phyloP scores from a whole-genome alignment of 2,888 invertebrate genomes.

The Drosophila buzzatii region DNA sequence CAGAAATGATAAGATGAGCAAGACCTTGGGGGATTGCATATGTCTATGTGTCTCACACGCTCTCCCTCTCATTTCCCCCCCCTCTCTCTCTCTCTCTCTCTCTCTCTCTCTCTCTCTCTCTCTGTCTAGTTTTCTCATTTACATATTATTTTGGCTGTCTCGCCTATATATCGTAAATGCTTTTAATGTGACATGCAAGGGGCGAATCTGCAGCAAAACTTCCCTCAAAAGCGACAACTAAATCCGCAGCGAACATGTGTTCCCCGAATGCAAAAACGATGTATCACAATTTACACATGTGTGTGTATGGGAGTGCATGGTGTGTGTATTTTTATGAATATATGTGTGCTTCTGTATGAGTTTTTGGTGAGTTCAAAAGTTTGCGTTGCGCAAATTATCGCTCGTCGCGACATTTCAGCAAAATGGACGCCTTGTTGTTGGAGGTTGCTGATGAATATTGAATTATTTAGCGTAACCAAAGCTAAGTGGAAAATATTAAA shows the following conservation, averaged over 20 bases:
- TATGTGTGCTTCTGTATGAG: slow-evolving; percentile 23
- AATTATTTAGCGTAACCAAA: slow-evolving; percentile 28
- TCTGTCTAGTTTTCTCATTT: slow-evolving; percentile 1
- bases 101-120: not conserved
- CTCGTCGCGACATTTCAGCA: slow-evolving; percentile 27
- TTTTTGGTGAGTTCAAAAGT: slow-evolving; percentile 41
- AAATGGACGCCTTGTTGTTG: slow-evolving; percentile 28
- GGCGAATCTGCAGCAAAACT: slow-evolving; percentile 54
- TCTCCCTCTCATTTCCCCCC: not conserved
- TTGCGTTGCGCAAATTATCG: slow-evolving; percentile 39
- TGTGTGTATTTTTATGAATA: not conserved
- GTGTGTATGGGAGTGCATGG: not conserved
- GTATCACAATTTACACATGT: slow-evolving; percentile 51
- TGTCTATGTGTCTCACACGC: slow-evolving; percentile 6
- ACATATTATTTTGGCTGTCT: slow-evolving; percentile 10
- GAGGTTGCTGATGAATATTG: slow-evolving; percentile 51
- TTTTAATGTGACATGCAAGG: slow-evolving; percentile 64
- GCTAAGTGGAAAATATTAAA: slow-evolving; percentile 16
- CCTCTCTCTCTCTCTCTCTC: not conserved
- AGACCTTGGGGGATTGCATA: slow-evolving; percentile 24
- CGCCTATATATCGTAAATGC: slow-evolving; percentile 49
- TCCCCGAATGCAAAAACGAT: slow-evolving; percentile 70
- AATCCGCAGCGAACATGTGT: slow-evolving; percentile 64
- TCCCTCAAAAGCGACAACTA: slow-evolving; percentile 61
- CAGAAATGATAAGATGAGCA: slow-evolving; percentile 62